Evolutionary conservation across 2,113 vertebrate genomes (phyloP).

Genomic region (Zosterops pallidus): DNA sequence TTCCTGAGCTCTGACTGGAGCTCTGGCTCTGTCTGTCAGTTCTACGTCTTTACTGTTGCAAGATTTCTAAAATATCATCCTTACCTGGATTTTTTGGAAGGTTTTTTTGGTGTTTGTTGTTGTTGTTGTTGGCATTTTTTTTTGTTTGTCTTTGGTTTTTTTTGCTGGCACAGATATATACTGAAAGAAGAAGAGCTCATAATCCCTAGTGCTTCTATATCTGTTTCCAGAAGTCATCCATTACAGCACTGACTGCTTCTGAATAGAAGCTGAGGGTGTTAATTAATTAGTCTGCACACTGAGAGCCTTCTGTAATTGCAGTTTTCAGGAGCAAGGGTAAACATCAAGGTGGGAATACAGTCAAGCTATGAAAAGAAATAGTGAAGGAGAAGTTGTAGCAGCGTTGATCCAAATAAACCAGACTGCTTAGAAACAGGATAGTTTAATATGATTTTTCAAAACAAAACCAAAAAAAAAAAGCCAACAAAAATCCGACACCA

Average conservation of each 20-base stretch:
- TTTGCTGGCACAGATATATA: neutral
- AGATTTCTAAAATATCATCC: neutral
- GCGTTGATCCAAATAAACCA: neutral
- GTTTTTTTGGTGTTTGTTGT: neutral
- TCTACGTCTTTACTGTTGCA: neutral
- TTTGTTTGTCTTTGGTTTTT: neutral
- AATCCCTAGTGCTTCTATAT: neutral
- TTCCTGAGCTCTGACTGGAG: neutral
- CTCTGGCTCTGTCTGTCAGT: neutral
- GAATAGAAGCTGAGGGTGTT: neutral
- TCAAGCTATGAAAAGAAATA: neutral
- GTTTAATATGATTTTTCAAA: neutral
- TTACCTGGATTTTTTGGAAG: neutral
- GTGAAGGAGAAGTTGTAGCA: neutral
- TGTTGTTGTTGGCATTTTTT: neutral
- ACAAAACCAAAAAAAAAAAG: neutral
- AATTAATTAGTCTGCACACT: conserved; percentile 7
- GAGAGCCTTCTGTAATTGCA: neutral
- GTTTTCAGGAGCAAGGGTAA: conserved; percentile 1
- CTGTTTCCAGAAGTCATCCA: neutral
- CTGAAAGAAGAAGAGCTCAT: neutral
- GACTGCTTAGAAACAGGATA: neutral
- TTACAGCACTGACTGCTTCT: neutral
- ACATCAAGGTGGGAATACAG: neutral
- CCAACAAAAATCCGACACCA: neutral